Evolutionary conservation across 2,797 vertebrate species (phyloP).

Genomic region (Clarias pachynema): DNA sequence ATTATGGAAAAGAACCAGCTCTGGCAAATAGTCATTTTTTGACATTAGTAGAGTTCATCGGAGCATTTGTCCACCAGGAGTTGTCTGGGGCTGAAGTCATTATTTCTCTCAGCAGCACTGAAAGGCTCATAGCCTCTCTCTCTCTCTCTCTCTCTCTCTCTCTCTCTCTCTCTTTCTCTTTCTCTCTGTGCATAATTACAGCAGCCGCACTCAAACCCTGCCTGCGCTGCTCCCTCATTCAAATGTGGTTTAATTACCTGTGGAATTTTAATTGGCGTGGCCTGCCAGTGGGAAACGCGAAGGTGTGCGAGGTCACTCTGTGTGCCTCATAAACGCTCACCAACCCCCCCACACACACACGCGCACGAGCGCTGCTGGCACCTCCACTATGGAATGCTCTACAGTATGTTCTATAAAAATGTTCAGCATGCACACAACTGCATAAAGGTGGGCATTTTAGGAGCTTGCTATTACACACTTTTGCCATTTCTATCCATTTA

Average conservation of each 20-base stretch:
- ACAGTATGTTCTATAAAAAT: neutral
- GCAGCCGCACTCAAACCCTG: conserved; percentile 70
- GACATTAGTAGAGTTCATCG: conserved; percentile 57
- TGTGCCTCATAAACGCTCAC: conserved; percentile 43
- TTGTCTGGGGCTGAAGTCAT: conserved; percentile 61
- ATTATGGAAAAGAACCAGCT: conserved; percentile 36
- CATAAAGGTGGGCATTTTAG: conserved; percentile 8
- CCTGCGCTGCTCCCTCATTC: conserved; percentile 73
- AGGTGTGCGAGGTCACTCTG: conserved; percentile 73
- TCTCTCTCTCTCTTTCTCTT: conserved; percentile 29
- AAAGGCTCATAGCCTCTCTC: conserved; percentile 45
- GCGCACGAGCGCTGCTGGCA: conserved; percentile 40
- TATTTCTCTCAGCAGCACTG: conserved; percentile 56
- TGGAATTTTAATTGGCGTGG: conserved; percentile 77
- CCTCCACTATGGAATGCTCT: conserved; percentile 14
- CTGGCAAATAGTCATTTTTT: conserved; percentile 40
- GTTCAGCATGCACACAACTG: neutral
- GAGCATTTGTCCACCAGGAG: conserved; percentile 59
- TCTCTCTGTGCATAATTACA: conserved; percentile 67
- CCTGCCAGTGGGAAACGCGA: conserved; percentile 67
- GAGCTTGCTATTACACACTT: neutral
- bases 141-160: conserved; percentile 33
- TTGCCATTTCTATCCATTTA: neutral
- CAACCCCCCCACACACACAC: neutral
- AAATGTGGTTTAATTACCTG: conserved; percentile 78